phyloP scores from a whole-genome alignment of 1,140 invertebrate genomes.

The Caenorhabditis elegans region DNA sequence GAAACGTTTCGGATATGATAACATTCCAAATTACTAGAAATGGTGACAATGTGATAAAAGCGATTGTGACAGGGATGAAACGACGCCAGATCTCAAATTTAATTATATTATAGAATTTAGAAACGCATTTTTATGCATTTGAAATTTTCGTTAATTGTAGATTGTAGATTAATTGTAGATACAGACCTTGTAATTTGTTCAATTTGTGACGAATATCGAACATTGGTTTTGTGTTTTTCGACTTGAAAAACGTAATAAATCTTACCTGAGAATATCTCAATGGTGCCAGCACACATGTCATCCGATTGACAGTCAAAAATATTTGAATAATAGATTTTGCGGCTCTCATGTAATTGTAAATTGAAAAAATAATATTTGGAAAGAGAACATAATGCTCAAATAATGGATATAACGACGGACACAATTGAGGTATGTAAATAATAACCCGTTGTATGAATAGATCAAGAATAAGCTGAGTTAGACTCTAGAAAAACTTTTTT shows the following conservation, averaged over 20 bases:
- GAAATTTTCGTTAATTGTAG: too few relatives aligned
- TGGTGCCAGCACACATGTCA: not conserved
- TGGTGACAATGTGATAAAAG: not conserved
- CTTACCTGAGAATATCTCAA: not conserved
- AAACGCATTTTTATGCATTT: too few relatives aligned
- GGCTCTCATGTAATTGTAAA: conserved; percentile 3
- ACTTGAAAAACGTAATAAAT: not conserved
- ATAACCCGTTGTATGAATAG: not conserved
- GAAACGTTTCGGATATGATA: not conserved
- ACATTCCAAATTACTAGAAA: conserved; percentile 10
- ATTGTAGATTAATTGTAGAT: too few relatives aligned
- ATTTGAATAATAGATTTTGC: not conserved
- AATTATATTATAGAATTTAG: too few relatives aligned
- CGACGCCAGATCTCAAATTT: not conserved
- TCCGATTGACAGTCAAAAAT: not conserved
- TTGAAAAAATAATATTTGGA: not conserved
- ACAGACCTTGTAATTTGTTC: too few relatives aligned
- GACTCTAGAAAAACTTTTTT: not conserved
- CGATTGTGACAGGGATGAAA: not conserved
- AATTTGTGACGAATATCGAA: too few relatives aligned
- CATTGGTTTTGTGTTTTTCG: too few relatives aligned
- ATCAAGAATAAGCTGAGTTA: not conserved
- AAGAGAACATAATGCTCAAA: not conserved
- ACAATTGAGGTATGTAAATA: not conserved
- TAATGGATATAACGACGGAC: not conserved